Evolutionary conservation across 2,888 invertebrate genomes (phyloP).

Genomic region (Cephalotes varians): DNA sequence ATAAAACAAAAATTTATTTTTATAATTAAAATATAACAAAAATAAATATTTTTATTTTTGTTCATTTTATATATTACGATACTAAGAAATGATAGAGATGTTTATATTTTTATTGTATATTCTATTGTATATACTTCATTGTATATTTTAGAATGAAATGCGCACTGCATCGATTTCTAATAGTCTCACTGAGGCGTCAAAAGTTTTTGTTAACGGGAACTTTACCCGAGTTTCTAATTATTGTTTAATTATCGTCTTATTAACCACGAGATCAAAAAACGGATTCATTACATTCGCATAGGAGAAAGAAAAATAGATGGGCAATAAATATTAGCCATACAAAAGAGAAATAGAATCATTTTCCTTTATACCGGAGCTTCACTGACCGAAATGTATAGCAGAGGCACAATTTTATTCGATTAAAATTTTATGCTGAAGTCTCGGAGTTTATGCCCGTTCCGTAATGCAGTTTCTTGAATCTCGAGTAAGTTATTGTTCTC

Average conservation of each 20-base stretch:
- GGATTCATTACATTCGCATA: neutral
- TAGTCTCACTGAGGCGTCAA: neutral
- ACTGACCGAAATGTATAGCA: neutral
- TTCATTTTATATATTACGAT: neutral
- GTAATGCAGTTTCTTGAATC: constrained; percentile 47
- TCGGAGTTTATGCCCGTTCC: constrained; percentile 17
- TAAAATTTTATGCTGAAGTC: constrained; percentile 29
- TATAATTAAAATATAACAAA: neutral
- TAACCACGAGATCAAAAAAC: constrained; percentile 19
- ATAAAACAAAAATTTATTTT: neutral
- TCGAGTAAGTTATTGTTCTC: constrained; percentile 11
- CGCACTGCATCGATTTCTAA: constrained; percentile 9
- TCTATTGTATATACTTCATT: neutral
- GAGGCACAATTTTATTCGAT: constrained; percentile 1
- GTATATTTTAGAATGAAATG: neutral
- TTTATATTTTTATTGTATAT: neutral
- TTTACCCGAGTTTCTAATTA: neutral
- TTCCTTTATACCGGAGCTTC: neutral
- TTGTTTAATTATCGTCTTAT: constrained; percentile 35
- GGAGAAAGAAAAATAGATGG: neutral
- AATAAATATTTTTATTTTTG: neutral
- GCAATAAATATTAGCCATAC: neutral
- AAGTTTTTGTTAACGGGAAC: constrained; percentile 5
- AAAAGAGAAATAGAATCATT: neutral
- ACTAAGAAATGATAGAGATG: neutral